Evolutionary conservation across 2,113 vertebrate species (phyloP), one percentile per base, ranked within the genome.

Genomic region (Heliornis fulica): DNA sequence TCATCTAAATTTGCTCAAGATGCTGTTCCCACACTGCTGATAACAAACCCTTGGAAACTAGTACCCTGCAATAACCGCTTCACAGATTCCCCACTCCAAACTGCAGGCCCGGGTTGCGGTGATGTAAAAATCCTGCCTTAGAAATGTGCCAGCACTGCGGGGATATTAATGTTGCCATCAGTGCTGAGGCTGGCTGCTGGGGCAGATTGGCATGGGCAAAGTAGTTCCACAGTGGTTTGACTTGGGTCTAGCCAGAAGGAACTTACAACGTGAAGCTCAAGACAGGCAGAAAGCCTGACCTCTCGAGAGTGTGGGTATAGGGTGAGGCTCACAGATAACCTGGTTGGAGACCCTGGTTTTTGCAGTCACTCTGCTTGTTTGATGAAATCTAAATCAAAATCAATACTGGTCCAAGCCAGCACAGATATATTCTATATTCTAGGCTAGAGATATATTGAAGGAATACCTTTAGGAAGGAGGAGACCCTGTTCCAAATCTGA

Each of bases 1-100:
- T 92, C 86, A 63, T 32, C 80, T 89, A 69, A 79, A 76, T 80
- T 85, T 95, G 28, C 65, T 84, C 32, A 83, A 76, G 59, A 46
- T 94, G 61, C 48, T 72, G 61, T 63, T 92, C 61, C 54, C 78
- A 89, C 41, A 74, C 11, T 54, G 26, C 40, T 76, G 77, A 83
- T 77, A 85, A 60, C 13, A 76, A 89, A 85, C 76, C 48, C 80
- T 89, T 72, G 59, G 43, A 94, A 92, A 89, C 9, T 4, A 68
- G 65, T 38, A 40, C 10, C 53, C 31, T 45, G 41, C 41, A 81
- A 41, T 29, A 79, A 40, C 31, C n/a, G 19, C 7, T 84, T 79
- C 10, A 2, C 17, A 84, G 43, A n/a, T 8, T 48, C 51, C 10
- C 7, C 40, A 11, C 43, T 64, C 64, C 43, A 82, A 26, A 82